Evolutionary conservation across 2,888 invertebrate species (phyloP).

Genomic region (Troilus luridus): DNA sequence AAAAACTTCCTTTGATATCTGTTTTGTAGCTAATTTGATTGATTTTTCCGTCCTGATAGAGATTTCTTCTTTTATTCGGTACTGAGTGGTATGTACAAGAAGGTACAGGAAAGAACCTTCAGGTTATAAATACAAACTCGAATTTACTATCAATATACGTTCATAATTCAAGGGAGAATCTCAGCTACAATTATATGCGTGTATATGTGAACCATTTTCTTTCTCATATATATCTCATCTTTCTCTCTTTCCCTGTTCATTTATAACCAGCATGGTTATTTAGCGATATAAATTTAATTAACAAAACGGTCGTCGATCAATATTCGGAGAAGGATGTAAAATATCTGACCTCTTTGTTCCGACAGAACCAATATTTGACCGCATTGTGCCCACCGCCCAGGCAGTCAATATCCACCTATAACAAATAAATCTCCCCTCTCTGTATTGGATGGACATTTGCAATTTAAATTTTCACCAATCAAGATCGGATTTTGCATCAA

Average conservation of each 20-base stretch:
- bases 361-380: not conserved
- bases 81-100: too few species aligned
- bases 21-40: too few species aligned
- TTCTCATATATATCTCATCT: not conserved
- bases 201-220: too few species aligned
- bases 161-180: too few species aligned
- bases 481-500: constrained; percentile 21
- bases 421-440: constrained; percentile 11
- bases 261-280: not conserved
- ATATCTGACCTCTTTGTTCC: not conserved
- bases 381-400: not conserved
- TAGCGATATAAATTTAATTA: not conserved
- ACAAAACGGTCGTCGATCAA: not conserved
- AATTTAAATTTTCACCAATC: constrained; percentile 31
- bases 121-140: too few species aligned
- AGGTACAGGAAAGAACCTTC: too few species aligned
- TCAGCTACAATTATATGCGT: too few species aligned
- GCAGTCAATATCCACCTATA: not conserved
- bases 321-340: not conserved
- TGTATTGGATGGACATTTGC: not conserved
- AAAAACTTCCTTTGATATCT: not conserved
- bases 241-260: not conserved
- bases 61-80: too few species aligned
- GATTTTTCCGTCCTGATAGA: too few species aligned
- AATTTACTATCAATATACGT: too few species aligned